phyloP scores from a whole-genome alignment of 1,140 invertebrate species.

The Nephotettix cincticeps region DNA sequence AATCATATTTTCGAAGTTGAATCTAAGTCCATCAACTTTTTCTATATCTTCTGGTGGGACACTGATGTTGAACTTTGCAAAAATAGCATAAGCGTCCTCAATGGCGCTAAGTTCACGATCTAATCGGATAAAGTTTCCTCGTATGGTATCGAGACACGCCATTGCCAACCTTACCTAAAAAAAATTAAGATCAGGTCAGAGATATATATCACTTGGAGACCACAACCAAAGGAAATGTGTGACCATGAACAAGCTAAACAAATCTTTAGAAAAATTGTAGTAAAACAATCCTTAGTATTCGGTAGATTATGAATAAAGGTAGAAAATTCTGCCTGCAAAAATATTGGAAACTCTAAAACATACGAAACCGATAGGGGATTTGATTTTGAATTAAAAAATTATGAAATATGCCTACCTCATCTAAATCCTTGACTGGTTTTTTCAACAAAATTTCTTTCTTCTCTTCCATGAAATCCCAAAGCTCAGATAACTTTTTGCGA shows the following conservation, averaged over 20 bases:
- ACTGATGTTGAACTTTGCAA: conserved; percentile 67
- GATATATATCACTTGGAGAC: no score
- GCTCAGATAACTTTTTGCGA: conserved; percentile 59
- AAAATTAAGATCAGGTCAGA: no score
- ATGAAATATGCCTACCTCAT: no score
- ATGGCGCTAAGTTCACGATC: conserved; percentile 72
- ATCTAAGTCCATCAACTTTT: conserved; percentile 71
- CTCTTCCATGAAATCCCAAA: conserved; percentile 68
- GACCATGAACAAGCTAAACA: no score
- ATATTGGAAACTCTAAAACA: no score
- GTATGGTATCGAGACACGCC: conserved; percentile 70
- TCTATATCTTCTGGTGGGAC: conserved; percentile 77
- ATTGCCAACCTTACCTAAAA: conserved; percentile 58
- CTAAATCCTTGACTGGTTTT: conserved; percentile 62
- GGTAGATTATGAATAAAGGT: no score
- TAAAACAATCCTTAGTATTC: no score
- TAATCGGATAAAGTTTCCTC: conserved; percentile 60
- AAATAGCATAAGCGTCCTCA: conserved; percentile 75
- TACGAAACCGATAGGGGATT: no score
- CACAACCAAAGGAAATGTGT: no score
- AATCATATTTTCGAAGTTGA: conserved; percentile 76
- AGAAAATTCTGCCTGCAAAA: no score
- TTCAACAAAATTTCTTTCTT: conserved; percentile 60
- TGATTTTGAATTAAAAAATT: no score
- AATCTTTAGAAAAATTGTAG: no score